Percentiles rank a stretch among this genome's conserved stretches.
These are phyloP conservation scores for Tenthredo distinguenda DNA, from an alignment of 2,888 invertebrate genomes.

Conservation along the genomic window DNA sequence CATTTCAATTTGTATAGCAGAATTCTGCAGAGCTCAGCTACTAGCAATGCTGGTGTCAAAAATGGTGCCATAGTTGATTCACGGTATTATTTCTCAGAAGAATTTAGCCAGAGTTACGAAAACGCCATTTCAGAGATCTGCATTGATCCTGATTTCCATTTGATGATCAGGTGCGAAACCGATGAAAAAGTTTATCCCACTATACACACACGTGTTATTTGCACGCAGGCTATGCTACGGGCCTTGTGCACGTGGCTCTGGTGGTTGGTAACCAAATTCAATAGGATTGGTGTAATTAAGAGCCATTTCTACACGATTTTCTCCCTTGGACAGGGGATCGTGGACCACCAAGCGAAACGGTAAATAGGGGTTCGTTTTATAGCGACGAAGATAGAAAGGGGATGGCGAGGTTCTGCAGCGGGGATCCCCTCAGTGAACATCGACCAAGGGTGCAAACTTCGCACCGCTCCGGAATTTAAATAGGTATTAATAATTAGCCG, in stretches of 20 bases:
- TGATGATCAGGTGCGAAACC: conserved; percentile 32
- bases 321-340: conserved; percentile 60
- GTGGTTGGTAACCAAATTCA: conserved; percentile 70
- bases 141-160: background rate
- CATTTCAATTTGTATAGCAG: background rate
- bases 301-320: conserved; percentile 77
- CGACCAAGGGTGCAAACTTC: conserved; percentile 38
- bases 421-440: conserved; percentile 33
- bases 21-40: background rate
- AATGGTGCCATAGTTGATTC: background rate
- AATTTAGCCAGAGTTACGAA: background rate
- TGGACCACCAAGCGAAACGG: conserved; percentile 66
- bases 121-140: background rate
- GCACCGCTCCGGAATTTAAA: conserved; percentile 51
- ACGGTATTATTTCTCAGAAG: background rate
- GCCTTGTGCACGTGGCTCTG: conserved; percentile 69
- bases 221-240: conserved; percentile 3
- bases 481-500: conserved; percentile 52
- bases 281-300: conserved; percentile 78
- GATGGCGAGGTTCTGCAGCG: background rate
- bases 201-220: conserved; percentile 15
- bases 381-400: conserved; percentile 54
- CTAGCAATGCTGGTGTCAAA: background rate
- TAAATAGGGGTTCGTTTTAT: conserved; percentile 69
- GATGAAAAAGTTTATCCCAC: background rate